Evolutionary conservation across 2,113 vertebrate genomes (phyloP), one percentile per base, ranked within the genome.

Genomic region (Neodontobutis hainanensis): DNA sequence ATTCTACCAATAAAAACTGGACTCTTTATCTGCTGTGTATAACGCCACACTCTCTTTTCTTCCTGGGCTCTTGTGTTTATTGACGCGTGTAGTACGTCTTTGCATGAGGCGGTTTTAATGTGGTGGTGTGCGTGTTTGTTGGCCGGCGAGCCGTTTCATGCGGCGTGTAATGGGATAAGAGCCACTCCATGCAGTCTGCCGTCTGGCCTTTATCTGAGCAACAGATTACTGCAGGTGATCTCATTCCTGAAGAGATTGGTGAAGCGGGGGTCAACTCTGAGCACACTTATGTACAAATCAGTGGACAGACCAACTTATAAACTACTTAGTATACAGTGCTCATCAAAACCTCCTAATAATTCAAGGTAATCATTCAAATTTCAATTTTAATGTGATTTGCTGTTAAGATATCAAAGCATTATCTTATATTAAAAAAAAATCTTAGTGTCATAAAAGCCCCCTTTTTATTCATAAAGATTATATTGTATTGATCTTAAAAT

Each of bases 221-320:
- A 44, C 80, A 84, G 88, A 90, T 90, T 90, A 87, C 81, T 6
- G 35, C 79, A 88, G 81, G 85, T 87, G 80, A 85, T 84, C 85
- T 84, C 70, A 80, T 78, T 81, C 82, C 84, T 70, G 76, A 19
- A 50, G 65, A 78, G 76, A 73, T 60, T 59, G 70, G 45, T 67
- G 64, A 11, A 48, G 58, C n/a, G 8, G 38, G 50, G 68, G 78
- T 84, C 73, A 64, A 69, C 8, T 61, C 47, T 8, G 65, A 61
- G 51, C 65, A 49, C 7, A 27, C 52, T n/a, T 9, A 56, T n/a
- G n/a, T 19, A 58, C 11, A 49, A 66, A 35, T 53, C 32, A 51
- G n/a, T 8, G 35, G 61, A 55, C 36, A 52, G 48, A 65, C 49
- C 11, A 48, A n/a, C 44, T 36, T 68, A 32, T 53, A 49, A 65